Evolutionary conservation across 2,888 invertebrate genomes (phyloP), one percentile per base, ranked within the genome.

Genomic region (Dryadula phaetusa): DNA sequence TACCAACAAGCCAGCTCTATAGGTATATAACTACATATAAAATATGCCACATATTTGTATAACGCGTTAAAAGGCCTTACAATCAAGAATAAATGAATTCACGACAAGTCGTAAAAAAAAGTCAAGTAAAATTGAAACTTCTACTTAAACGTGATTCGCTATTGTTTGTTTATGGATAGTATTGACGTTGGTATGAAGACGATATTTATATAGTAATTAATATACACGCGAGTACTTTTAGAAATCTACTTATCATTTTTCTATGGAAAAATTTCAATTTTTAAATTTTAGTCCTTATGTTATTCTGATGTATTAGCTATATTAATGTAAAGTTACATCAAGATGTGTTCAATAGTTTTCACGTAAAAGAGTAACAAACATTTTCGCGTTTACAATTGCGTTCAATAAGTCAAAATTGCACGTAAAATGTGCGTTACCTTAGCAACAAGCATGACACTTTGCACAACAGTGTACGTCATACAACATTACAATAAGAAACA

Each of bases 61-160:
- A 16, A 60, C 25, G 60, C 44, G 40, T 60, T 12, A 60, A 32
- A 28, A 18, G 18, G 7, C 32, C 44, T 44, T 18, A 44, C 46
- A 20, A 47, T 62, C 32, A 47, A 44, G 61, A 61, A 22, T 47
- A 62, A 20, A 62, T 62, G 46, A 22, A 14, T 47, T 20, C 20
- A 47, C 34, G 61, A 8, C n/a, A 62, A 34, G 10, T 46, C 47
- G 34, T 34, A 47, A 37, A 47, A 46, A n/a, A 25, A 47, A 20
- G 18, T 32, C 8, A 1, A 14, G 18, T 10, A 47, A 61, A 61
- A 47, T 22, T 42, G 46, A n/a, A 61, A 61, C 12, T 1, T 60
- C 22, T 44, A 16, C 28, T 5, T 32, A 14, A 44, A 60, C 3
- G 12, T 60, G 44, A 60, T 16, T 28, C 14, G 12, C 42, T 12